phyloP scores from a whole-genome alignment of 2,797 vertebrate genomes.

The Amazona ochrocephala region DNA sequence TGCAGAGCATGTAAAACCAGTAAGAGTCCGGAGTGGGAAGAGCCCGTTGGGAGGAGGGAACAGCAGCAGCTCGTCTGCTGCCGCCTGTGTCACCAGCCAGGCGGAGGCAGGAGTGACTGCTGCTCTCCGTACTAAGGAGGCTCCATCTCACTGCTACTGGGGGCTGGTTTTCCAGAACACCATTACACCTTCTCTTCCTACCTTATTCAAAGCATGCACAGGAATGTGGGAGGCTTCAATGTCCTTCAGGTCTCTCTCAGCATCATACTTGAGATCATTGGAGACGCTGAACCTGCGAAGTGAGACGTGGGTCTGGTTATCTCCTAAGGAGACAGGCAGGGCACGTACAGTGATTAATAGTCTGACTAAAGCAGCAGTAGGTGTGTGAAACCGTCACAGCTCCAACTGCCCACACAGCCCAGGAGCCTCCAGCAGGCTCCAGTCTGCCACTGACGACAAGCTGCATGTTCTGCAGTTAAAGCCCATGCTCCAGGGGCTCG shows the following conservation, averaged over 20 bases:
- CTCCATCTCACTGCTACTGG: background rate
- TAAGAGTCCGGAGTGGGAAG: background rate
- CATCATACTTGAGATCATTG: constrained; percentile 97
- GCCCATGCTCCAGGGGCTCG: background rate
- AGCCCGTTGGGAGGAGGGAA: background rate
- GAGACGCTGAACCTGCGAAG: constrained; percentile 95
- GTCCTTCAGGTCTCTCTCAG: constrained; percentile 97
- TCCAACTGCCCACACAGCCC: background rate
- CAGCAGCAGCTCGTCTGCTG: background rate
- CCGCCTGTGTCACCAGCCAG: background rate
- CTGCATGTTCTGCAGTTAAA: background rate
- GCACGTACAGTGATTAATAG: background rate
- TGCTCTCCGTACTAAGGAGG: background rate
- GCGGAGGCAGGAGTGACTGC: background rate
- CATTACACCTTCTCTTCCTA: constrained; percentile 43
- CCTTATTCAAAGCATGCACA: constrained; percentile 98
- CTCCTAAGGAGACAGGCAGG: background rate
- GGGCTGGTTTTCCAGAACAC: background rate
- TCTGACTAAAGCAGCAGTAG: constrained; percentile 8
- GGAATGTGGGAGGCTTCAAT: constrained; percentile 89
- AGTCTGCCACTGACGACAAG: background rate
- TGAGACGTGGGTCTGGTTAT: background rate
- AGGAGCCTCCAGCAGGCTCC: background rate
- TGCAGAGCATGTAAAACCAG: background rate
- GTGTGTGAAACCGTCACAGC: background rate